These are phyloP conservation scores for Cercocebus atys DNA, from an alignment of 2,113 vertebrate genomes.

Conservation along the genomic window DNA sequence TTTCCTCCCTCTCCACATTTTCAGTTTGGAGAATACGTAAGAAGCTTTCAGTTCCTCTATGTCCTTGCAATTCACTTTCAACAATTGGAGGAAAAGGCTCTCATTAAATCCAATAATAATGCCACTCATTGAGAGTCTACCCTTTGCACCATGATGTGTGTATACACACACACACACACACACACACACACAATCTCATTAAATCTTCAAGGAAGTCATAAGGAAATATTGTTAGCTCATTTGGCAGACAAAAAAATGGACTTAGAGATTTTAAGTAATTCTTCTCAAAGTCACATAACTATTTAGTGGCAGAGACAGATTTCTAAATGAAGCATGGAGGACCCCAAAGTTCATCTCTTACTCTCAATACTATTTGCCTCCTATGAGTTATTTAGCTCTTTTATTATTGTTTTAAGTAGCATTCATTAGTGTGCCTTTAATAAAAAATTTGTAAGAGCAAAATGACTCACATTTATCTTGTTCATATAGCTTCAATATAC, in stretches of 20 bases:
- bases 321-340: neutral
- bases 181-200: neutral
- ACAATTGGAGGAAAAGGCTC: neutral
- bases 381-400: rapidly evolving
- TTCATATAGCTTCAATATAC: neutral
- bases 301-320: neutral
- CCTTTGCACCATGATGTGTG: neutral
- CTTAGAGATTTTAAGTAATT: neutral
- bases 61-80: neutral
- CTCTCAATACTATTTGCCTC: neutral
- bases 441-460: neutral
- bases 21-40: neutral
- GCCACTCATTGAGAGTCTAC: neutral
- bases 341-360: neutral
- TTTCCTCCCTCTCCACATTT: neutral
- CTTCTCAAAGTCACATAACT: neutral
- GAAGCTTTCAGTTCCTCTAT: neutral
- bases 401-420: neutral
- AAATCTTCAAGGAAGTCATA: neutral
- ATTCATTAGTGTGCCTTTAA: neutral
- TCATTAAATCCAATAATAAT: neutral
- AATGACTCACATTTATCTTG: neutral
- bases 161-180: neutral
- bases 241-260: neutral
- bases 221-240: neutral